These are phyloP conservation scores for Columba livia DNA, from an alignment of 2,113 vertebrate genomes.

Conservation along the genomic window DNA sequence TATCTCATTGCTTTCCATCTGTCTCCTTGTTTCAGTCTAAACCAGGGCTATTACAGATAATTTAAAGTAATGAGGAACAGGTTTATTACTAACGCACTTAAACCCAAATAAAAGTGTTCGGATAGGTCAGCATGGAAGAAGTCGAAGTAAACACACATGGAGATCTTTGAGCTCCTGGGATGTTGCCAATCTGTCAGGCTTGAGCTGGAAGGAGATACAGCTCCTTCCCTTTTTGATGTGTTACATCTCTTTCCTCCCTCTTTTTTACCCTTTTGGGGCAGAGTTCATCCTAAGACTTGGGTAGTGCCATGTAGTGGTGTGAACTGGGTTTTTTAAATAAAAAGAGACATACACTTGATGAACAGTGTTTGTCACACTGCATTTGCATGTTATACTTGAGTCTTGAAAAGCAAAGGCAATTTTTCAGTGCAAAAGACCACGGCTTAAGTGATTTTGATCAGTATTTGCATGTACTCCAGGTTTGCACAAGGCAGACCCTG, in stretches of 20 bases:
- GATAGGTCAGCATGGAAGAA: background rate
- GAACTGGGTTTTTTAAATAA: background rate
- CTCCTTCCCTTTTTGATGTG: background rate
- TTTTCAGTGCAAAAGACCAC: background rate
- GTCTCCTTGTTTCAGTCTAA: background rate
- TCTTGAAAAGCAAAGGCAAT: background rate
- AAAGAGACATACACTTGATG: background rate
- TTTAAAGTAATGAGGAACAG: background rate
- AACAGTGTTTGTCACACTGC: rapidly evolving
- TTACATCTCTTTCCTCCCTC: background rate
- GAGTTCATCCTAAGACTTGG: background rate
- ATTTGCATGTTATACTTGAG: rapidly evolving
- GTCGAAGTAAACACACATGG: background rate
- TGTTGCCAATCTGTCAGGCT: background rate
- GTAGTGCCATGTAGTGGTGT: too few species aligned
- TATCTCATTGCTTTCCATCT: background rate
- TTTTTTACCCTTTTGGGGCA: background rate
- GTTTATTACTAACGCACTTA: background rate
- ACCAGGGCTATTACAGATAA: background rate
- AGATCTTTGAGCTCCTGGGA: rapidly evolving
- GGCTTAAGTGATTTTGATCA: background rate
- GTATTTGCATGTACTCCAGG: background rate
- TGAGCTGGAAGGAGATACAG: background rate
- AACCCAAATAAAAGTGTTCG: background rate
- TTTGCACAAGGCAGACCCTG: background rate